phyloP scores from a whole-genome alignment of 2,888 invertebrate genomes.

The Chrysolina haemoptera region DNA sequence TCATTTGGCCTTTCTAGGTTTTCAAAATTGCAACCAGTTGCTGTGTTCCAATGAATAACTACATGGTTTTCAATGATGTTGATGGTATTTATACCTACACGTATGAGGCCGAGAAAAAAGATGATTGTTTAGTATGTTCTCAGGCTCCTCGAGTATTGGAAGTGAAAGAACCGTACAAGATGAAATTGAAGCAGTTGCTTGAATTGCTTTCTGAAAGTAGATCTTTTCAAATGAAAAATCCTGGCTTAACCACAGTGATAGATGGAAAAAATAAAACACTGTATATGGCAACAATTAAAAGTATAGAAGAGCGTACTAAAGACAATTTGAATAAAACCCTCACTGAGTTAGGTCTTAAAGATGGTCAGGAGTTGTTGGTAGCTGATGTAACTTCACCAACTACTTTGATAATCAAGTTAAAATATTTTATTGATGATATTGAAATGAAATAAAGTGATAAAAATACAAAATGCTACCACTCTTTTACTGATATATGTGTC shows the following conservation, averaged over 20 bases:
- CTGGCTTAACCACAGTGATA: constrained; percentile 86
- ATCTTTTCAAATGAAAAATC: constrained; percentile 92
- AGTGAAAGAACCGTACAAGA: constrained; percentile 76
- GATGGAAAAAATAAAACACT: constrained; percentile 91
- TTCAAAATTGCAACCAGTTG: constrained; percentile 97
- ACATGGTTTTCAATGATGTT: constrained; percentile 95
- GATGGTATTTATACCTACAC: constrained; percentile 98
- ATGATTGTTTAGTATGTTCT: constrained; percentile 92
- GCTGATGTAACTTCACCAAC: constrained; percentile 93
- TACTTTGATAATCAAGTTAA: constrained; percentile 83
- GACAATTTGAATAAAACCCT: constrained; percentile 91
- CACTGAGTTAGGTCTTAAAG: constrained; percentile 85
- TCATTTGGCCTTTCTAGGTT: constrained; percentile 72
- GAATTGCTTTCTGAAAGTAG: constrained; percentile 83
- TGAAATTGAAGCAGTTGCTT: constrained; percentile 86
- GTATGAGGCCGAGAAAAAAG: constrained; percentile 90
- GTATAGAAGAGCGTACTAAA: constrained; percentile 91
- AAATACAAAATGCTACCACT: neutral
- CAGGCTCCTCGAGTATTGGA: constrained; percentile 78
- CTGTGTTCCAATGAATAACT: constrained; percentile 92
- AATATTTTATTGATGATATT: constrained; percentile 72
- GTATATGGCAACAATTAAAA: constrained; percentile 93
- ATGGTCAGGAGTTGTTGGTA: constrained; percentile 90
- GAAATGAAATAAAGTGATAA: constrained; percentile 68
- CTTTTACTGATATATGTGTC: neutral